Base-by-base conservation (phyloP, 2,888 invertebrate genomes). In the Drosophila diplacantha region DNA sequence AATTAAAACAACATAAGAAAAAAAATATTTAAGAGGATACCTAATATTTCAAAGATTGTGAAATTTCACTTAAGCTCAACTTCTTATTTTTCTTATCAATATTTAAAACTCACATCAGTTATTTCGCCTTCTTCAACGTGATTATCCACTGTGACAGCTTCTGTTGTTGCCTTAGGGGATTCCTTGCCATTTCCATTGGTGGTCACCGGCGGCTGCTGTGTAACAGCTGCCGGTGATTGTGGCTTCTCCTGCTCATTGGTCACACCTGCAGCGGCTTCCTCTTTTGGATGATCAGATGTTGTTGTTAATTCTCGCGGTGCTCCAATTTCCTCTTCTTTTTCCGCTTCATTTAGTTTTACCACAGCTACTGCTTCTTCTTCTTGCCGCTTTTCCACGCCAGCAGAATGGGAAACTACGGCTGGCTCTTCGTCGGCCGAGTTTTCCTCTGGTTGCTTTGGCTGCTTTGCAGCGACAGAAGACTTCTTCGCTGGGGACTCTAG, bases 81-180 rank as follows among this genome's bases (percentile, higher is more conserved):
- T 59, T 60, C 74, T 68, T 39, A 6, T 39, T 14, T n/a, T 7
- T 14, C 3, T 2, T 8, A 12, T 43, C 16, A 2, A 43, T 2
- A 9, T 9, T 9, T 22, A 4, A 1, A 7, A 64, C 80, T 77
- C 53, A 78, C 78, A 26, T 79, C 78, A 3, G 65, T 71, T 35
- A 79, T 81, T 73, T 79, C 78, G 8, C 78, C 78, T 32, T 79
- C 78, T 34, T 79, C 83, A 12, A 66, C 66, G 67, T 67, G 67
- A 35, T 47, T 58, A 5, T 59, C 58, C 18, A 22, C 24, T 29
- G 38, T 5, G 5, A 7, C 59, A 26, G 16, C 35, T 43, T 38
- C 60, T 55, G 32, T 26, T 37, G 12, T 22, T 5, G 14, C 18
- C 18, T 14, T 3, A 2, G 51, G n/a, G 39, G 12, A 47, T 4